Base-by-base conservation (phyloP, 2,797 vertebrate genomes). In the Myotis vivesi region DNA sequence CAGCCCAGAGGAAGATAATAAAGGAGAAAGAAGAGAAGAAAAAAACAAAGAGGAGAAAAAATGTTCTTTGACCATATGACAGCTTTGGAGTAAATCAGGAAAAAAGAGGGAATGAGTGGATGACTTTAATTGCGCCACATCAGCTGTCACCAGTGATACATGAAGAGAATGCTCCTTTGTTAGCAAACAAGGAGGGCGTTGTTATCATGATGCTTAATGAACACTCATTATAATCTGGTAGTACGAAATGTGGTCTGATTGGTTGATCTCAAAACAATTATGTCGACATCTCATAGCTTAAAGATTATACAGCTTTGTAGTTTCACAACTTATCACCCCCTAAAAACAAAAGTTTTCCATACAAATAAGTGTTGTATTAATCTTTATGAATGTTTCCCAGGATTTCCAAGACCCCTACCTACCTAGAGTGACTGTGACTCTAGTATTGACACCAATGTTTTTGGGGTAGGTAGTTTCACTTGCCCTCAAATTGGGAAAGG, bases 241-340 rank as follows among this genome's bases (percentile, higher is more conserved):
- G 38, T 5, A 66, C 6, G 62, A 84, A 71, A 51, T 22, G 73
- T 89, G 96, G 6, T 68, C 88, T 93, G 75, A 95, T 94, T 72
- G 94, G 87, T 44, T 93, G 85, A 91, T 95, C 94, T 94, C 94
- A 96, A 97, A 97, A 92, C 90, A 95, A 68, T 90, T 87, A 96
- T 96, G 79, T 97, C 36, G 81, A 94, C 97, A 97, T 92, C 19
- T 38, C 89, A 88, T 93, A 71, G 51, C 68, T 97, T 96, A 68
- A 91, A 23, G 30, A 87, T 95, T 89, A 92, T 88, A 95, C 36
- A 94, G 93, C 84, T 89, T 85, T 82, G 79, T 75, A 87, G 55
- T 97, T 97, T 97, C 55, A 22, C 87, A 97, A 97, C 6, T 38
- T 84, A 44, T 80, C 89, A 79, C 44, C 76, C 93, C 86, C 92